These are phyloP conservation scores for Crotophaga sulcirostris DNA, from an alignment of 2,113 vertebrate species.

Conservation along the genomic window DNA sequence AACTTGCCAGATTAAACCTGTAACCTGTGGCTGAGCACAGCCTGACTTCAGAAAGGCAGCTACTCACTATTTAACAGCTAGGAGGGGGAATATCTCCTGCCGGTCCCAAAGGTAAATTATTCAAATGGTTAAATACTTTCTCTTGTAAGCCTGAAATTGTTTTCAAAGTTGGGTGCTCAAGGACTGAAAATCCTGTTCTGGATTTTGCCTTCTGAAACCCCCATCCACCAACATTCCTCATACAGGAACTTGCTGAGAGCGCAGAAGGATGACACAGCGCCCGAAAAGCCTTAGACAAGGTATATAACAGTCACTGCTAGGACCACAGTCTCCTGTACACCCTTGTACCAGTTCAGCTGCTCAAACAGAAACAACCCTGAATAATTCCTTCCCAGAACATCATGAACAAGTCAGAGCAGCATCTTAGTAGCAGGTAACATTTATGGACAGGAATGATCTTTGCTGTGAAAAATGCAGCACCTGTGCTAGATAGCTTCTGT, in stretches of 20 bases:
- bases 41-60: not conserved
- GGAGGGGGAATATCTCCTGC: not conserved
- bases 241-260: not conserved
- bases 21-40: not conserved
- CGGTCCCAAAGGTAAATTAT: not conserved
- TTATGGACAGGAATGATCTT: not conserved
- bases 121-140: not conserved
- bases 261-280: not conserved
- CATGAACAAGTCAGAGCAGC: not conserved
- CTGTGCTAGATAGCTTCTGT: not conserved
- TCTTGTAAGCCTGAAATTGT: not conserved
- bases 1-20: not conserved
- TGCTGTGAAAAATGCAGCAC: not conserved
- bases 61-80: not conserved
- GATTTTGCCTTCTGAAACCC: not conserved
- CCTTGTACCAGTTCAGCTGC: too few species aligned
- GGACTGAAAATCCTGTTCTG: not conserved
- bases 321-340: not conserved
- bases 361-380: not conserved
- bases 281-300: not conserved
- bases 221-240: not conserved
- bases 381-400: not conserved
- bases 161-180: not conserved
- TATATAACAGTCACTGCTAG: not conserved
- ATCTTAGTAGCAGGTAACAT: not conserved